Conservation (phyloP, 2,113 vertebrate species). For the Mola mola region DNA sequence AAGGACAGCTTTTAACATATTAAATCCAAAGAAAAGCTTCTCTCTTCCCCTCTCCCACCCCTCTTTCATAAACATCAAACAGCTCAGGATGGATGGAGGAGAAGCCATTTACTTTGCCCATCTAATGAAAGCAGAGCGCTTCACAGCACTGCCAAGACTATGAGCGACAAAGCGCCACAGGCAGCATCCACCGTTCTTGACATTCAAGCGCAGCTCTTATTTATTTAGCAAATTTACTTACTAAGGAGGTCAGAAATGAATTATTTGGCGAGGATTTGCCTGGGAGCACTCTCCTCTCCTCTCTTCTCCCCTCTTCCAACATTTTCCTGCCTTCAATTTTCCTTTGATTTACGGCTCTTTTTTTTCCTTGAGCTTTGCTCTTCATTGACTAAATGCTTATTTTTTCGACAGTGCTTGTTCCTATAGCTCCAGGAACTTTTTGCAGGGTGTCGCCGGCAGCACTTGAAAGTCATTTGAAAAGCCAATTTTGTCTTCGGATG, state of each 20-base stretch:
- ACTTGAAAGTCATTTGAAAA: conserved; percentile 77
- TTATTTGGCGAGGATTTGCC: conserved; percentile 84
- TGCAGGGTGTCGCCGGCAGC: conserved; percentile 75
- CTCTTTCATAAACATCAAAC: conserved; percentile 78
- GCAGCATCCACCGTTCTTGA: conserved; percentile 77
- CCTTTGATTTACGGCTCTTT: conserved; percentile 76
- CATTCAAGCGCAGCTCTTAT: conserved; percentile 83
- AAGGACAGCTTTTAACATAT: conserved; percentile 82
- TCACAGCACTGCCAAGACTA: conserved; percentile 75
- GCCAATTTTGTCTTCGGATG: conserved; percentile 74
- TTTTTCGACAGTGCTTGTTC: conserved; percentile 73
- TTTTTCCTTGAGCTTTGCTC: conserved; percentile 58
- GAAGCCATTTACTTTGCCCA: conserved; percentile 81
- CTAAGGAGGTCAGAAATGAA: conserved; percentile 86
- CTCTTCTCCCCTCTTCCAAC: conserved; percentile 66
- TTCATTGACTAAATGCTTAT: conserved; percentile 72
- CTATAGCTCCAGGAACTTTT: conserved; percentile 78
- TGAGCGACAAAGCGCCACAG: conserved; percentile 76
- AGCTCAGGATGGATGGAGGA: conserved; percentile 69
- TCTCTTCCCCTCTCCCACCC: conserved; percentile 52
- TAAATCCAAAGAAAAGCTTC: conserved; percentile 80
- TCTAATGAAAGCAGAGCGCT: conserved; percentile 78
- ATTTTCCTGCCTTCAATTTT: conserved; percentile 75
- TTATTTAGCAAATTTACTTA: conserved; percentile 87
- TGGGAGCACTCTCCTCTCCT: conserved; percentile 72